Percentiles rank a stretch among this genome's conserved stretches.
Conservation (phyloP, 2,797 vertebrate genomes). For the Melanotaenia pygmaea region DNA sequence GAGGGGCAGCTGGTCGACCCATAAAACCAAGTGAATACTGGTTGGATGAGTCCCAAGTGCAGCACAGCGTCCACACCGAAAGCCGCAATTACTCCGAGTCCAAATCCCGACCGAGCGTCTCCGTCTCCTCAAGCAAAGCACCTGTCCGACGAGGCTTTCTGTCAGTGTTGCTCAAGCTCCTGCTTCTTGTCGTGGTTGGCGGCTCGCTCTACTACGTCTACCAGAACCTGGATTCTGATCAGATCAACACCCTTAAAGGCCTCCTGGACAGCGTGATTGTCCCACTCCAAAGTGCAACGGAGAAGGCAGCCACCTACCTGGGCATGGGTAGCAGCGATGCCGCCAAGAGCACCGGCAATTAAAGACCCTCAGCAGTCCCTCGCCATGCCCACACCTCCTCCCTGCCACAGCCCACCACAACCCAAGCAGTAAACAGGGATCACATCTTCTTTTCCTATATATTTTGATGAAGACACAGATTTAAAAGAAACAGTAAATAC, state of each 20-base stretch:
- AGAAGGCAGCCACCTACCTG: conserved; percentile 65
- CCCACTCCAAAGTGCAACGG: conserved; percentile 55
- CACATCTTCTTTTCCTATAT: conserved; percentile 40
- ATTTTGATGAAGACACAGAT: conserved; percentile 64
- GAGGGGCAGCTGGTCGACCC: conserved; percentile 92
- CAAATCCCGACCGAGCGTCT: conserved; percentile 40
- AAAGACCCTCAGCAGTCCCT: conserved; percentile 54
- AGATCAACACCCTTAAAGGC: conserved; percentile 82
- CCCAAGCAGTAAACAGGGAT: conserved; percentile 56
- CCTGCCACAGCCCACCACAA: conserved; percentile 57
- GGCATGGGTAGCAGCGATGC: conserved; percentile 52
- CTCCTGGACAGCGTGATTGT: conserved; percentile 56
- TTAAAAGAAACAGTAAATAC: conserved; percentile 58
- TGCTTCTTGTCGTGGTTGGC: conserved; percentile 85
- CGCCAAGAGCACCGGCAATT: conserved; percentile 44
- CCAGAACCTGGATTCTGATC: conserved; percentile 90
- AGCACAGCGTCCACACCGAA: conserved; percentile 65
- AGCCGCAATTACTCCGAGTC: conserved; percentile 68
- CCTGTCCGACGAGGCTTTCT: conserved; percentile 79
- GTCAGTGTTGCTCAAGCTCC: conserved; percentile 88
- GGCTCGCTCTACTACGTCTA: conserved; percentile 87
- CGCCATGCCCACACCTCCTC: conserved; percentile 42
- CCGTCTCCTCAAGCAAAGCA: conserved; percentile 66
- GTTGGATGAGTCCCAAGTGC: conserved; percentile 85
- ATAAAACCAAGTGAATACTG: conserved; percentile 88